Percentiles rank a stretch among this genome's conserved stretches.
phyloP scores from a whole-genome alignment of 2,888 invertebrate genomes.

The Cosmorhoe ocellata region DNA sequence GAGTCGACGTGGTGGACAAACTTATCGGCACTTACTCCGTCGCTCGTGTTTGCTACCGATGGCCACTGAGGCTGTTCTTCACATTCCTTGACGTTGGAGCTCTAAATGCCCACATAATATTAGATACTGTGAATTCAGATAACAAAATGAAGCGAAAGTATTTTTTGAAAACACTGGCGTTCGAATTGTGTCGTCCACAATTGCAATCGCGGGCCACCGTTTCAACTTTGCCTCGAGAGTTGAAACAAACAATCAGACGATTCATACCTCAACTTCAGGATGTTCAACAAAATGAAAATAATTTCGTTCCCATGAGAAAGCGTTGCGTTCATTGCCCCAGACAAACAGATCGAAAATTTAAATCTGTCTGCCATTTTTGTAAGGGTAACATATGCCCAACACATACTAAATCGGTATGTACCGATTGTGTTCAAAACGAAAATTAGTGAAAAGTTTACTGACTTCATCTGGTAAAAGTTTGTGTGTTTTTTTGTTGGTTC shows the following conservation, averaged over 20 bases:
- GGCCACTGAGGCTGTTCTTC: not conserved
- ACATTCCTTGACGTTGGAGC: not conserved
- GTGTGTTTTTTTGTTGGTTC: not conserved
- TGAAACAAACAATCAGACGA: constrained; percentile 10
- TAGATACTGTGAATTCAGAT: too few species aligned
- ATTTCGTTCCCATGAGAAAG: constrained; percentile 14
- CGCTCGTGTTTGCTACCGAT: not conserved
- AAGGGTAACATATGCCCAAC: constrained; percentile 14
- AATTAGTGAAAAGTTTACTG: constrained; percentile 8
- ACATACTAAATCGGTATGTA: constrained; percentile 7
- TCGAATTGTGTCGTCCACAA: constrained; percentile 6
- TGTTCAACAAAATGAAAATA: constrained; percentile 11
- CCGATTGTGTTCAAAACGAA: constrained; percentile 6
- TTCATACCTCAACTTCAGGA: constrained; percentile 14
- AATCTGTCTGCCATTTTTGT: constrained; percentile 10
- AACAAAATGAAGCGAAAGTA: too few species aligned
- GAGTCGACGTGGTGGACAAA: not conserved
- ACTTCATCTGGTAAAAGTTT: constrained; percentile 9
- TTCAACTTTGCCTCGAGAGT: constrained; percentile 9
- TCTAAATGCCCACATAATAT: too few species aligned
- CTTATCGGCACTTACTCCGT: not conserved
- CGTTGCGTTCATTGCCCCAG: constrained; percentile 8
- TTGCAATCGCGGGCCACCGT: constrained; percentile 7
- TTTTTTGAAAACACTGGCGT: too few species aligned
- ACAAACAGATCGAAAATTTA: constrained; percentile 12